phyloP scores from a whole-genome alignment of 2,888 invertebrate species.

The Salticus scenicus region DNA sequence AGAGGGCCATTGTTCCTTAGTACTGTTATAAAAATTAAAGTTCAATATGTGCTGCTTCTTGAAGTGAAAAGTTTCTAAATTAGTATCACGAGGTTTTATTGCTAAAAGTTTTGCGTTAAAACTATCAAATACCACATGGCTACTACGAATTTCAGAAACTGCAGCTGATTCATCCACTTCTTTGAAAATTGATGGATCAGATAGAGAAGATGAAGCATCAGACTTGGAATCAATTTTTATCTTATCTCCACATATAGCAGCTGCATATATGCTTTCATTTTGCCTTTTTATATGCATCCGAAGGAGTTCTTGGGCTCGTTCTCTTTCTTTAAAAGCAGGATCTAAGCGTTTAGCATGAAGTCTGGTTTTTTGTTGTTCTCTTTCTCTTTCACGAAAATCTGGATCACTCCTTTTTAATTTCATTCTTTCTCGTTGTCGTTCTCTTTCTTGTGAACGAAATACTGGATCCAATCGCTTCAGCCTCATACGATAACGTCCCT shows the following conservation, averaged over 20 bases:
- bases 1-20: slow-evolving; percentile 53
- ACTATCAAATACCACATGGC: slow-evolving; percentile 44
- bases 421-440: slow-evolving; percentile 58
- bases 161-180: slow-evolving; percentile 5
- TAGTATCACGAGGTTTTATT: slow-evolving; percentile 25
- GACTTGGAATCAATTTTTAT: slow-evolving; percentile 21
- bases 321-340: slow-evolving; percentile 55
- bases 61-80: slow-evolving; percentile 47
- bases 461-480: slow-evolving; percentile 53
- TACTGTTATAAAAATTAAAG: slow-evolving; percentile 62
- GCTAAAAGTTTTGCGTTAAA: slow-evolving; percentile 41
- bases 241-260: slow-evolving; percentile 12
- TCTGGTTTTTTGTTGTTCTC: slow-evolving; percentile 57
- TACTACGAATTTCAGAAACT: slow-evolving; percentile 19
- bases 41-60: slow-evolving; percentile 55
- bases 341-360: slow-evolving; percentile 50
- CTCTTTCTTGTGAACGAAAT: slow-evolving; percentile 58
- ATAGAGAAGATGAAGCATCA: not conserved
- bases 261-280: slow-evolving; percentile 30
- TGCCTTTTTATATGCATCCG: slow-evolving; percentile 45
- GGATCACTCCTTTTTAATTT: slow-evolving; percentile 62
- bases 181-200: slow-evolving; percentile 32
- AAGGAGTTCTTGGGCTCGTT: slow-evolving; percentile 44
- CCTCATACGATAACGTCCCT: slow-evolving; percentile 55
- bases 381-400: slow-evolving; percentile 52